Evolutionary conservation across 2,888 invertebrate species (phyloP), one percentile per base, ranked within the genome.

Genomic region (Lacanobia wlatinum): DNA sequence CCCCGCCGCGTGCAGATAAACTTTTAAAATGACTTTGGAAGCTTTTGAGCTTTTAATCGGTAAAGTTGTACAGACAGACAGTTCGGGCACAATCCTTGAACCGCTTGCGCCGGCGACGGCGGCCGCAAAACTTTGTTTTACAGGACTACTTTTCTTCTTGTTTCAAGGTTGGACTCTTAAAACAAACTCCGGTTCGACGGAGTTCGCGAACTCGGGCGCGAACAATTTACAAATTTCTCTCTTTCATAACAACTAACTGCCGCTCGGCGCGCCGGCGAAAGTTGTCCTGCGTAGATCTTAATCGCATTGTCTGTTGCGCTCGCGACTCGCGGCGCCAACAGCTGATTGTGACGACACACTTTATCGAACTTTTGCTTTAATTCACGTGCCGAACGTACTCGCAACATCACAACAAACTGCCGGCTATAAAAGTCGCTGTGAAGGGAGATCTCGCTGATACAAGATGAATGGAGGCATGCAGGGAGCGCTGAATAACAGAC

Each of bases 191-290:
- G 90, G 96, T 96, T 96, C 96, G 96, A 96, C 96, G 95, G 96
- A 96, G 96, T 96, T 96, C 96, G 95, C 95, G 96, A 96, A 96
- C 96, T 96, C 96, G 96, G 95, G 96, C 96, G 96, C 96, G 96
- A 96, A 96, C 96, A 96, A 96, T 96, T 96, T 96, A 96, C 96
- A 96, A 96, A 96, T 96, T 96, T 96, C 96, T 96, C 96, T 96
- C 96, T 96, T 96, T 96, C 96, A 96, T 96, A 96, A 96, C 96
- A 96, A 96, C 96, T 96, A 96, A 96, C 96, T 96, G 96, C 95
- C 95, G 95, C 95, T 94, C 94, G 95, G 94, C 95, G 96, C 94
- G 95, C 94, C 94, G 95, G 96, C 94, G 96, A 96, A 96, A 96
- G 96, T 96, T 96, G 96, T 96, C 96, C 96, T 95, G 96, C 96